A percentile compares a stretch with the other conserved stretches of the same genome.
These are phyloP conservation scores for Camponotus vicinus DNA, from an alignment of 1,140 invertebrate genomes.

Conservation along the genomic window DNA sequence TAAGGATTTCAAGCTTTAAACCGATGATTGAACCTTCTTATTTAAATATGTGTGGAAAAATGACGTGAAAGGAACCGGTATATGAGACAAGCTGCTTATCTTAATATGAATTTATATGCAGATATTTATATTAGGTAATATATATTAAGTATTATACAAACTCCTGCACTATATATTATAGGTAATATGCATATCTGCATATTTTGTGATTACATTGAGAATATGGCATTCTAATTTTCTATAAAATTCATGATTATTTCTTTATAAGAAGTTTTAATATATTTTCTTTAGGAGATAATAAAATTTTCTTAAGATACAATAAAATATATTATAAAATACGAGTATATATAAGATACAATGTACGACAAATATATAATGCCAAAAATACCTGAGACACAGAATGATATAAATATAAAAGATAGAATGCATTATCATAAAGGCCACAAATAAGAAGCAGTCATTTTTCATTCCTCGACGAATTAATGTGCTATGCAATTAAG, in stretches of 20 bases:
- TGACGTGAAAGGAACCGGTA: constrained; percentile 20
- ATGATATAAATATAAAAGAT: not conserved
- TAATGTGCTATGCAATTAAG: constrained; percentile 22
- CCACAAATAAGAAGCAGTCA: not conserved
- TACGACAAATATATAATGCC: not conserved
- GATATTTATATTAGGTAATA: not conserved
- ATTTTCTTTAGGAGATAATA: not conserved
- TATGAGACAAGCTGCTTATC: not conserved
- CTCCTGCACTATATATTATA: too few species aligned
- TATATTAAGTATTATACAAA: not conserved
- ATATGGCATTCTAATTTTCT: not conserved
- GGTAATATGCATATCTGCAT: too few species aligned
- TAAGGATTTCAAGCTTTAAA: constrained; percentile 11
- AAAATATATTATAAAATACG: not conserved
- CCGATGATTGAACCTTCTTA: not conserved
- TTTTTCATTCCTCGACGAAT: constrained; percentile 13
- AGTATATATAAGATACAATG: not conserved
- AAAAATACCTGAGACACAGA: not conserved
- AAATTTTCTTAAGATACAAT: not conserved
- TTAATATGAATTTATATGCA: not conserved
- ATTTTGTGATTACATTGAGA: too few species aligned
- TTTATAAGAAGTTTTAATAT: too few species aligned
- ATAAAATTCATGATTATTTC: not conserved
- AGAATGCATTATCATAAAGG: constrained; percentile 5
- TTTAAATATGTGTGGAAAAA: not conserved